Evolutionary conservation across 2,113 vertebrate genomes (phyloP), one percentile per base, ranked within the genome.

Genomic region (Struthidea cinerea): DNA sequence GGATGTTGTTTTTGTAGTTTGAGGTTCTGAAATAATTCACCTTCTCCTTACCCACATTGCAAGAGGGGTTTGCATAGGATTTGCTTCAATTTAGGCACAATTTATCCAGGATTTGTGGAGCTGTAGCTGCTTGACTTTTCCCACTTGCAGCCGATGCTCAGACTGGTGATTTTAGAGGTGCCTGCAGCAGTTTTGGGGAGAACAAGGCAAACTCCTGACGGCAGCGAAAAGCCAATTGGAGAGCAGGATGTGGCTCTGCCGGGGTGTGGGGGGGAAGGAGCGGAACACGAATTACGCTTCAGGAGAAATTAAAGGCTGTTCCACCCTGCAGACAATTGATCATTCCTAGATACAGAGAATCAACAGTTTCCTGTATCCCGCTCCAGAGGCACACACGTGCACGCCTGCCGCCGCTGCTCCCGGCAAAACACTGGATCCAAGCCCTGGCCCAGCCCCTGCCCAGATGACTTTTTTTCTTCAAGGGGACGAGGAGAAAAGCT

Each of bases 291-390:
- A 68, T 95, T 93, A 92, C 3, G 80, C 93, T 94, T 47, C 83
- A 46, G 19, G 56, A 96, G 81, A 67, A 92, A 95, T 91, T 77
- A 91, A 93, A 94, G 63, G 28, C 75, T 17, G 95, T 95, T 91
- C 97, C 95, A 77, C 96, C 94, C 96, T 95, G 33, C 5, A 84
- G 61, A 96, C 96, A 96, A 96, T 93, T 91, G 97, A 91, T 92
- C 89, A 76, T 93, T 90, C 90, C 79, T 92, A 94, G 96, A 96
- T 96, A 86, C 18, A 7, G 83, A 69, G 90, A 89, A 90, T 96
- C 92, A 86, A 95, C 53, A 80, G 96, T 93, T 97, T 97, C 97
- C 97, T 97, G 97, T 94, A 79, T 75, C n/a, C 57, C 13, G 15
- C 91, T 96, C 88, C 83, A 81, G 90, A 41, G n/a, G 44, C 81